Percentiles rank a stretch among this genome's conserved stretches.
Conservation (phyloP, 2,113 vertebrate species). For the Redunca redunca region DNA sequence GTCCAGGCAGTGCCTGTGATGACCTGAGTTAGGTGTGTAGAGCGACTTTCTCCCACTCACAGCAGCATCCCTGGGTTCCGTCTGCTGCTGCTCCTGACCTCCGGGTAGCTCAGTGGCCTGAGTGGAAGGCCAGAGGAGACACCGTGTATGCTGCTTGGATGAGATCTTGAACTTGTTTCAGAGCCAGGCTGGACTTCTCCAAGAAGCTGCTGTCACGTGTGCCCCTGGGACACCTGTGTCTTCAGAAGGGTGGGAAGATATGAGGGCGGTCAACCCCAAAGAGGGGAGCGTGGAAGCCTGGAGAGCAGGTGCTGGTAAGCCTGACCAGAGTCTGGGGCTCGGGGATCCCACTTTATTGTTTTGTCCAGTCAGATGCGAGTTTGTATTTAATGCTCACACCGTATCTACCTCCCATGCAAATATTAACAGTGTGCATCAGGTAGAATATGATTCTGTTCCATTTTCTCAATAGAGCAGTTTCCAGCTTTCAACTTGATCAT, state of each 20-base stretch:
- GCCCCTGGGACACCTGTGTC: constrained; percentile 41
- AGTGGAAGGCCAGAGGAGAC: not conserved
- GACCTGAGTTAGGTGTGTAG: constrained; percentile 46
- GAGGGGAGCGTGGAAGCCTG: not conserved
- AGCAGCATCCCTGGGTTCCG: not conserved
- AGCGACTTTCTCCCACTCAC: not conserved
- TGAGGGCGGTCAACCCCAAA: constrained; percentile 19
- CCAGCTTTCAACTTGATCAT: not conserved
- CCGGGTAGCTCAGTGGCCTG: not conserved
- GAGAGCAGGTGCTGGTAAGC: constrained; percentile 61
- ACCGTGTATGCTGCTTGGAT: not conserved
- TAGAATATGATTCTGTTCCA: not conserved
- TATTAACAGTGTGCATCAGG: not conserved
- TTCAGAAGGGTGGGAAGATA: constrained; percentile 55
- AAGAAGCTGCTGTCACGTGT: constrained; percentile 32
- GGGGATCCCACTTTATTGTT: not conserved
- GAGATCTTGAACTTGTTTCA: not conserved
- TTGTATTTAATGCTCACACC: not conserved
- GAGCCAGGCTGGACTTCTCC: not conserved
- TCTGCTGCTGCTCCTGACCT: constrained; percentile 18
- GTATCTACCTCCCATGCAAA: not conserved
- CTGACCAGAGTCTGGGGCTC: not conserved
- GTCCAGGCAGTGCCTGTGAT: not conserved
- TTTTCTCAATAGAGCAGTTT: not conserved
- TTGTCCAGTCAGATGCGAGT: not conserved